These are phyloP conservation scores for Nibea coibor DNA, from an alignment of 2,113 vertebrate species.

Conservation along the genomic window DNA sequence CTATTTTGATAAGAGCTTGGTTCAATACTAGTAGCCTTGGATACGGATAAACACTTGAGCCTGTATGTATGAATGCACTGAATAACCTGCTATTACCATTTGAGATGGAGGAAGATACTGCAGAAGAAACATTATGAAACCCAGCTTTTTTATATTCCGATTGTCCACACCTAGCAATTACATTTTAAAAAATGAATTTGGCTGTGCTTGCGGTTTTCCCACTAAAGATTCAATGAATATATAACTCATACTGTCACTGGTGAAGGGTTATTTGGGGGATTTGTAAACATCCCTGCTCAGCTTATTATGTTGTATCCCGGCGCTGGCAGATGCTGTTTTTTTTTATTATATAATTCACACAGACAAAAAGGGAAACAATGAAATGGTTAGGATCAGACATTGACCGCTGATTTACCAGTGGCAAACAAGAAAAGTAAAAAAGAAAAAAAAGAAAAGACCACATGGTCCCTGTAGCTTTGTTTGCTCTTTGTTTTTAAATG, in stretches of 20 bases:
- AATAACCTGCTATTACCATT: constrained; percentile 62
- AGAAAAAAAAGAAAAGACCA: constrained; percentile 19
- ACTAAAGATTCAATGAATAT: constrained; percentile 75
- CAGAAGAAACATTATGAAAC: constrained; percentile 46
- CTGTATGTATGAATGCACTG: constrained; percentile 52
- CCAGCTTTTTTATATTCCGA: constrained; percentile 47
- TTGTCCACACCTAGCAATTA: constrained; percentile 68
- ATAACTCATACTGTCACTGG: constrained; percentile 65
- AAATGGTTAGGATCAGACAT: constrained; percentile 52
- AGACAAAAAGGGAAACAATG: constrained; percentile 47
- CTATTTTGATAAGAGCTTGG: constrained; percentile 57
- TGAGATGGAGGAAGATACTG: constrained; percentile 53
- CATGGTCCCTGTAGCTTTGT: constrained; percentile 39
- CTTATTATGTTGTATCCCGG: constrained; percentile 72
- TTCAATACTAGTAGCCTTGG: constrained; percentile 65
- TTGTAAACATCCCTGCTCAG: constrained; percentile 76
- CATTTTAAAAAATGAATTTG: constrained; percentile 65
- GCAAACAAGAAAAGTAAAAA: constrained; percentile 26
- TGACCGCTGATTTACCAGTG: constrained; percentile 58
- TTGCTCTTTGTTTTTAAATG: constrained; percentile 57
- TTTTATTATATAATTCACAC: constrained; percentile 62
- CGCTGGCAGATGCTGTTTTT: constrained; percentile 54
- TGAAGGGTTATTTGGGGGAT: constrained; percentile 75
- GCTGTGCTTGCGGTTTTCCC: constrained; percentile 60
- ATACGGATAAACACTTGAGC: constrained; percentile 58